Evolutionary conservation across 2,113 vertebrate genomes (phyloP).

Genomic region (Ammodytes dubius): DNA sequence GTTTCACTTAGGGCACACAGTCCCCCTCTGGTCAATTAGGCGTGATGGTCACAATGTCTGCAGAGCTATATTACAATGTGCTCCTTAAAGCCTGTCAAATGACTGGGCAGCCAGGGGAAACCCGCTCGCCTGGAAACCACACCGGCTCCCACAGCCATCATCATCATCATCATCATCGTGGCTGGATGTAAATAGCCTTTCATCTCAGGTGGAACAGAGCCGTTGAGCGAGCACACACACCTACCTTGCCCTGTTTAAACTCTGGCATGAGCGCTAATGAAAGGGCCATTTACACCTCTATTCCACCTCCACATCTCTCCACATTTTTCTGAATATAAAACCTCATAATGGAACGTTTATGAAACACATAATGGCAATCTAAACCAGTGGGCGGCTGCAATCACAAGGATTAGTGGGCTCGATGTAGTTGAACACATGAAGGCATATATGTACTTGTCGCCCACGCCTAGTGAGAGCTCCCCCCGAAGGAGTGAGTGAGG

Average conservation of each 20-base stretch:
- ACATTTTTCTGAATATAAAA: constrained; percentile 77
- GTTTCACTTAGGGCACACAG: constrained; percentile 67
- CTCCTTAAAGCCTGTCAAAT: constrained; percentile 81
- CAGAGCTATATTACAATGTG: constrained; percentile 61
- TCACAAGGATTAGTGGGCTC: constrained; percentile 83
- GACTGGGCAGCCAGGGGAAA: constrained; percentile 59
- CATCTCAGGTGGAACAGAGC: constrained; percentile 81
- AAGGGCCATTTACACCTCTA: constrained; percentile 78
- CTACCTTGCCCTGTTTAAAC: constrained; percentile 75
- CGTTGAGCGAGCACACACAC: constrained; percentile 70
- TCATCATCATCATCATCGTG: constrained; percentile 73
- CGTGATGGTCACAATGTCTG: constrained; percentile 76
- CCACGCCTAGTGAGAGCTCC: constrained; percentile 83
- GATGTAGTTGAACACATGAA: constrained; percentile 82
- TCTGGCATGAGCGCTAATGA: constrained; percentile 77
- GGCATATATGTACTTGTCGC: constrained; percentile 75
- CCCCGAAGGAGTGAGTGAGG: constrained; percentile 70
- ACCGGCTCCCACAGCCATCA: constrained; percentile 65
- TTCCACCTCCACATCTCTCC: constrained; percentile 71
- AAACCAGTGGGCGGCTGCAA: constrained; percentile 85
- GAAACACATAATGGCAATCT: constrained; percentile 84
- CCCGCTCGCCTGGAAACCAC: constrained; percentile 71
- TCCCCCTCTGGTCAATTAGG: constrained; percentile 80
- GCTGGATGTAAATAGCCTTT: constrained; percentile 81
- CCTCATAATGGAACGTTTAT: constrained; percentile 82